Evolutionary conservation across 2,113 vertebrate species (phyloP).

Genomic region (Austrofundulus limnaeus): DNA sequence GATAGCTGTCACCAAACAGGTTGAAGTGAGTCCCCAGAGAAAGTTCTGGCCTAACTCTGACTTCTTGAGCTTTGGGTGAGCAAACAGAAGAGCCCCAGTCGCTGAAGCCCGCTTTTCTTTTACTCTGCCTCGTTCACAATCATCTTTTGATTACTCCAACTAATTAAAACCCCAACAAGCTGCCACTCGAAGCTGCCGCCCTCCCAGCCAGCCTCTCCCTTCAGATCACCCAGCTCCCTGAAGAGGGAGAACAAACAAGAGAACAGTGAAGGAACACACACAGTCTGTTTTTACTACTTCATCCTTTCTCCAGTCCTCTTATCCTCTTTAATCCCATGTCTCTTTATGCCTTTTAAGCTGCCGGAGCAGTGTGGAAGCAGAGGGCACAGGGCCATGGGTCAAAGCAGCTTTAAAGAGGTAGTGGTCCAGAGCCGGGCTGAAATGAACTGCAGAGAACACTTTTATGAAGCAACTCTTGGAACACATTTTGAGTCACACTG

Average conservation of each 20-base stretch:
- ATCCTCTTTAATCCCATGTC: slow-evolving; percentile 83
- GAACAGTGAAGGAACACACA: slow-evolving; percentile 66
- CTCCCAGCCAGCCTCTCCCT: slow-evolving; percentile 62
- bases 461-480: slow-evolving; percentile 80
- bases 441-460: slow-evolving; percentile 58
- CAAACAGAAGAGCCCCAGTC: slow-evolving; percentile 81
- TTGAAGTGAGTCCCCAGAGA: slow-evolving; percentile 34
- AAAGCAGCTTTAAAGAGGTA: slow-evolving; percentile 77
- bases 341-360: slow-evolving; percentile 76
- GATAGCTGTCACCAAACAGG: slow-evolving; percentile 39
- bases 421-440: slow-evolving; percentile 50
- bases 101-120: slow-evolving; percentile 55
- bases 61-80: slow-evolving; percentile 86
- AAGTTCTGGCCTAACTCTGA: slow-evolving; percentile 59
- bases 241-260: slow-evolving; percentile 67
- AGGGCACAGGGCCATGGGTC: slow-evolving; percentile 59
- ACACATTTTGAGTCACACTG: slow-evolving; percentile 22
- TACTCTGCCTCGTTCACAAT: slow-evolving; percentile 74
- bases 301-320: slow-evolving; percentile 60
- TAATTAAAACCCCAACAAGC: slow-evolving; percentile 98
- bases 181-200: slow-evolving; percentile 74
- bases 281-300: slow-evolving; percentile 64
- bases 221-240: slow-evolving; percentile 54
- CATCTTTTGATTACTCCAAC: slow-evolving; percentile 89
- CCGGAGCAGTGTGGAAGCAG: slow-evolving; percentile 42